These are phyloP conservation scores for Heptranchias perlo DNA, from an alignment of 2,113 vertebrate genomes.

Conservation along the genomic window DNA sequence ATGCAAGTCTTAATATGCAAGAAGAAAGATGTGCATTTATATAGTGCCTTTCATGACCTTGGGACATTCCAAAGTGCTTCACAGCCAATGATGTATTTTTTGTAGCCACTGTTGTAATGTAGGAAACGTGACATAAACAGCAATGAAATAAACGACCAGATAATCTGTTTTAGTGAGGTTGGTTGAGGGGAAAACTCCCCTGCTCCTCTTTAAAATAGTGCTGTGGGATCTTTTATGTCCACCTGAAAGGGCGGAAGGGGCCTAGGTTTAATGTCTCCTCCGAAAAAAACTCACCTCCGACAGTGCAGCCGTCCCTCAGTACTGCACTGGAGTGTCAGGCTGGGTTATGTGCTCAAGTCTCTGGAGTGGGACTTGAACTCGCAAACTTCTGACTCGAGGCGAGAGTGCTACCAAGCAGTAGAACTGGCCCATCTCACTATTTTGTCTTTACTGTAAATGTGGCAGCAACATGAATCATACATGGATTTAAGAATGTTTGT, in stretches of 20 bases:
- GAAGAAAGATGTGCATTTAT: background rate
- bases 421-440: background rate
- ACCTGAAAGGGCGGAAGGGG: background rate
- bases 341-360: background rate
- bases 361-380: background rate
- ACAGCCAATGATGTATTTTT: background rate
- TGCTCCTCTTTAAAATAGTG: too few relatives aligned
- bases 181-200: background rate
- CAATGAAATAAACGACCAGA: background rate
- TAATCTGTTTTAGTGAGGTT: background rate
- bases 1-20: too few relatives aligned
- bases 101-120: background rate
- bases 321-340: too few relatives aligned
- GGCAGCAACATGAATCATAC: too few relatives aligned
- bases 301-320: too few relatives aligned
- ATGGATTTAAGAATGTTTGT: too few relatives aligned
- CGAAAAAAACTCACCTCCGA: background rate
- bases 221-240: too few relatives aligned
- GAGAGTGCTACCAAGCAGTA: background rate
- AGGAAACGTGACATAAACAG: background rate
- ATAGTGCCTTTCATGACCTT: background rate
- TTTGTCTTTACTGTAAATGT: background rate
- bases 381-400: background rate
- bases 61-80: background rate
- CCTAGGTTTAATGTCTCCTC: too few relatives aligned